Evolutionary conservation across 2,113 vertebrate genomes (phyloP), one percentile per base, ranked within the genome.

Genomic region (Oncorhynchus nerka): DNA sequence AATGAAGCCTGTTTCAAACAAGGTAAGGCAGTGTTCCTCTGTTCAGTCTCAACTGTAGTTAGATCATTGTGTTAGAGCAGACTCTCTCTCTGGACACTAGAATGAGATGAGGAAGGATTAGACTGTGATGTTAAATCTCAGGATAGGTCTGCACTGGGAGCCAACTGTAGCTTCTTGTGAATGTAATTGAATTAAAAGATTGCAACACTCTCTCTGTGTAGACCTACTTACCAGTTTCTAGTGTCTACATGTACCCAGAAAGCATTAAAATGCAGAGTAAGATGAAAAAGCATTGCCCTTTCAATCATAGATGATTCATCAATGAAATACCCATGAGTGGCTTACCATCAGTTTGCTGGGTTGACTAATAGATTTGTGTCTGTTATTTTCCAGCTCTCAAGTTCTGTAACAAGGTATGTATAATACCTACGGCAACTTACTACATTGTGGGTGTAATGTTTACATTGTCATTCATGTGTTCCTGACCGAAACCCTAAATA

Each of bases 371-470:
- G 28, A 20, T 70, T 22, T 49, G 2, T 48, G 70, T 79, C 49
- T 68, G 0, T 30, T 84, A 19, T 87, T 86, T 88, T 89, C 34
- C 86, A 91, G 91, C 79, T 34, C 39, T 80, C 48, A 82, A 86
- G 77, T 34, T 90, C 1, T 75, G 76, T 32, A 83, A 68, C 65
- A 28, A 81, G 86, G 91, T 92, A 77, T 70, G 83, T 79, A 0
- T 30, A 39, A 32, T 24, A 20, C 68, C 20, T 7, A 22, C 59
- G 2, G 16, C 20, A 19, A 57, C 7, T 51, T 2, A 26, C 22
- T 32, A 7, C 77, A 71, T 1, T 3, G 7, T 22, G 19, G 7
- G 6, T 62, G 59, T 4, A 70, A 22, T 34, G 34, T 28, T 67
- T 70, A 66, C 71, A 30, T 69, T 75, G 1, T 30, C 11, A 55